Conservation (phyloP, 2,888 invertebrate genomes). For the Coenonympha arcania region DNA sequence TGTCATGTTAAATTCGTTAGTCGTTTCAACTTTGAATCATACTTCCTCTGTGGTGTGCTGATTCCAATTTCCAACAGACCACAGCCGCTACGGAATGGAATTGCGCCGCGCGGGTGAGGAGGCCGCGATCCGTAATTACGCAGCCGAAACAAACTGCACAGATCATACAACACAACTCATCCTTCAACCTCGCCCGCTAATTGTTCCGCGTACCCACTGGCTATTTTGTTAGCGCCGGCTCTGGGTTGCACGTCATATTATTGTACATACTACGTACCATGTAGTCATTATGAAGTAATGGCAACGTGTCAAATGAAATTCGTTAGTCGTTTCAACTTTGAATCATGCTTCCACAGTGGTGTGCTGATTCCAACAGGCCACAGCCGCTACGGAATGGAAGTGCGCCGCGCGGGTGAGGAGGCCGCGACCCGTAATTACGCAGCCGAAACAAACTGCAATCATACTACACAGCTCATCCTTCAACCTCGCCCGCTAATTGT, state of each 20-base stretch:
- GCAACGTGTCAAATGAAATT: too few species aligned
- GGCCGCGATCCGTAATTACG: slow-evolving; percentile 61
- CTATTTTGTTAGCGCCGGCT: slow-evolving; percentile 7
- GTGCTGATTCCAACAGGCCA: slow-evolving; percentile 30
- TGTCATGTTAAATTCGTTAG: too few species aligned
- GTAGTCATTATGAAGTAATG: too few species aligned
- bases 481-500: slow-evolving; percentile 48
- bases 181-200: slow-evolving; percentile 42
- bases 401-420: slow-evolving; percentile 45
- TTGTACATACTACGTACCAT: too few species aligned
- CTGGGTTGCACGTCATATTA: too few species aligned
- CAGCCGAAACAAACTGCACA: slow-evolving; percentile 61
- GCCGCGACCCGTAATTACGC: slow-evolving; percentile 59
- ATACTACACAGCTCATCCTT: slow-evolving; percentile 34
- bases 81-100: slow-evolving; percentile 43
- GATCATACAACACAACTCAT: slow-evolving; percentile 41
- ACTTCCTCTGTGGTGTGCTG: slow-evolving; percentile 4
- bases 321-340: neutral
- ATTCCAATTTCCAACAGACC: slow-evolving; percentile 31
- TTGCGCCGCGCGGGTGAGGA: slow-evolving; percentile 43
- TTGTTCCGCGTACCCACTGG: slow-evolving; percentile 35
- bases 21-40: neutral
- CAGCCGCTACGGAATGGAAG: slow-evolving; percentile 43
- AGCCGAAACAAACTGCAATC: slow-evolving; percentile 64
- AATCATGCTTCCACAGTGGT: neutral